Conservation (phyloP, 2,113 vertebrate species). For the Siniperca chuatsi region DNA sequence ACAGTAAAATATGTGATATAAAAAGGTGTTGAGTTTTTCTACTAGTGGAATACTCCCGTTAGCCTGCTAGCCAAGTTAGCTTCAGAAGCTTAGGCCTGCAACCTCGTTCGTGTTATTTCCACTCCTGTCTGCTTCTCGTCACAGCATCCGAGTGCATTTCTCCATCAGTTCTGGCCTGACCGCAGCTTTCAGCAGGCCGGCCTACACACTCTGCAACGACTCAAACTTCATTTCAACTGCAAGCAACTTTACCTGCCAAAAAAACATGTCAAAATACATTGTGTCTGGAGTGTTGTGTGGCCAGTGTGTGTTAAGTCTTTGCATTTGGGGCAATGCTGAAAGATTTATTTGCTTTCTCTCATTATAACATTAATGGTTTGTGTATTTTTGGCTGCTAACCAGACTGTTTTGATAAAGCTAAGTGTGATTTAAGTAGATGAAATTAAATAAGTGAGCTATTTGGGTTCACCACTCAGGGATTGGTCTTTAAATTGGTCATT, state of each 20-base stretch:
- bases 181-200: background rate
- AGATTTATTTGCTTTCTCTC: background rate
- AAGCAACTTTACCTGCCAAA: background rate
- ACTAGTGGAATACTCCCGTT: background rate
- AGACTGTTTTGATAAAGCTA: background rate
- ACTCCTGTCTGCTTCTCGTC: background rate
- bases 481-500: too few relatives aligned
- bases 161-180: background rate
- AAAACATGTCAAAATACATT: background rate
- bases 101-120: background rate
- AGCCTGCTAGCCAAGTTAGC: background rate
- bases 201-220: background rate
- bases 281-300: background rate
- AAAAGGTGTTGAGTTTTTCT: background rate
- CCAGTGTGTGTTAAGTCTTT: background rate
- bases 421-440: background rate
- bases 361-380: background rate
- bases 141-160: background rate
- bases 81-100: background rate
- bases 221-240: background rate
- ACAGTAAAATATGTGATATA: too few relatives aligned
- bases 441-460: too few relatives aligned
- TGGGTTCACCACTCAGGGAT: too few relatives aligned
- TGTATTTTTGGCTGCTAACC: background rate
- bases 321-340: background rate